Conservation (phyloP, 2,888 invertebrate genomes). For the Drosophila suboccidentalis region DNA sequence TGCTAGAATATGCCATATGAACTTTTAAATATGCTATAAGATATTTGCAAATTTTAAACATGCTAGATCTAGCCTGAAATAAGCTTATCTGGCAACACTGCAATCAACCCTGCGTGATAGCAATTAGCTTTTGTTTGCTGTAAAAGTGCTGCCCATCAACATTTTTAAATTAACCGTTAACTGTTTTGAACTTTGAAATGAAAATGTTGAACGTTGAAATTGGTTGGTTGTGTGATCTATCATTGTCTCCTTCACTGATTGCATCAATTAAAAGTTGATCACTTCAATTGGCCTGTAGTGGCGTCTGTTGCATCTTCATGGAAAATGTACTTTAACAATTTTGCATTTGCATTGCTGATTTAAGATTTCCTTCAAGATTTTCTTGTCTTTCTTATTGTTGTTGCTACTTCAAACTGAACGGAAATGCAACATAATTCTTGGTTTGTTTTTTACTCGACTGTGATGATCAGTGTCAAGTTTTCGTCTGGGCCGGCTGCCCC, state of each 20-base stretch:
- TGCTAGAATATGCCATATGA: too few relatives aligned
- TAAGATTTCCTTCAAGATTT: constrained; percentile 66
- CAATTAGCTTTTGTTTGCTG: constrained; percentile 22
- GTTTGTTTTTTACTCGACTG: constrained; percentile 66
- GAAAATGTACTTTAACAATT: constrained; percentile 43
- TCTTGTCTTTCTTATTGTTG: constrained; percentile 24
- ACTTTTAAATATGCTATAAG: too few relatives aligned
- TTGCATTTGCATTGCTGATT: constrained; percentile 76
- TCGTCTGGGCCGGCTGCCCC: constrained; percentile 61
- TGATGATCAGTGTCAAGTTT: constrained; percentile 85
- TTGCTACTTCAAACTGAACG: constrained; percentile 53
- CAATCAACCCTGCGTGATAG: constrained; percentile 18
- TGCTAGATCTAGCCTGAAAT: too few relatives aligned
- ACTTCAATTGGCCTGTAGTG: constrained; percentile 67
- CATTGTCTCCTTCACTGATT: constrained; percentile 55
- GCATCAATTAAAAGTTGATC: constrained; percentile 75
- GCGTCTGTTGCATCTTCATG: constrained; percentile 28
- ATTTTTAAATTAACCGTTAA: constrained; percentile 1
- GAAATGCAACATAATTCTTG: constrained; percentile 78
- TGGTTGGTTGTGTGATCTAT: constrained; percentile 27
- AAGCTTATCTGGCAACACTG: too few relatives aligned
- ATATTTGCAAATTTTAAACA: too few relatives aligned
- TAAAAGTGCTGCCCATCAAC: constrained; percentile 28
- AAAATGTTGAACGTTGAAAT: background rate
- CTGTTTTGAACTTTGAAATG: constrained; percentile 5